Conservation (phyloP, 2,113 vertebrate species). For the Leptodactylus fuscus region DNA sequence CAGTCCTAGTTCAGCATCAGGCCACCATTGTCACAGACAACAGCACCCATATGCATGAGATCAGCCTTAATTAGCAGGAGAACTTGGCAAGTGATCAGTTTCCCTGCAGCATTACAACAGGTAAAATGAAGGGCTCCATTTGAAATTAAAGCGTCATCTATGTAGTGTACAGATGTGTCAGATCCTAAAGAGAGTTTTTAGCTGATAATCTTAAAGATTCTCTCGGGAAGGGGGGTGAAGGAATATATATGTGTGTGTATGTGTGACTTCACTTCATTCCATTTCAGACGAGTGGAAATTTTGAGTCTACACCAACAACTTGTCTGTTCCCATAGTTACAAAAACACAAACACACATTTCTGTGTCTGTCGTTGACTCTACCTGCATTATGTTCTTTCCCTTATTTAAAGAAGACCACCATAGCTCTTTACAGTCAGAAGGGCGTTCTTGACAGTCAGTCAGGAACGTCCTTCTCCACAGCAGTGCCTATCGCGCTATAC, state of each 20-base stretch:
- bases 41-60: too few relatives aligned
- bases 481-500: too few relatives aligned
- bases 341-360: conserved; percentile 12
- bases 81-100: not conserved
- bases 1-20: too few relatives aligned
- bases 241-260: not conserved
- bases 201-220: too few relatives aligned
- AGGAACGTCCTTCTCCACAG: too few relatives aligned
- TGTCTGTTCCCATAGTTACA: conserved; percentile 10
- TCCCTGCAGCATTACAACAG: not conserved
- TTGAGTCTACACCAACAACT: not conserved
- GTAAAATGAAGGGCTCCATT: not conserved
- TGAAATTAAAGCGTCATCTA: not conserved
- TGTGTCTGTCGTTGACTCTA: conserved; percentile 4
- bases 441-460: too few relatives aligned
- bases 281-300: conserved; percentile 30
- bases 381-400: conserved; percentile 4
- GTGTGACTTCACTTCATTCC: not conserved
- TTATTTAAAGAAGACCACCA: too few relatives aligned
- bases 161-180: too few relatives aligned
- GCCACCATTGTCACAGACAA: too few relatives aligned
- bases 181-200: too few relatives aligned
- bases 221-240: too few relatives aligned
- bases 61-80: not conserved
- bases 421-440: too few relatives aligned